Conservation (phyloP, 2,888 invertebrate species). For the Achlya flavicornis region DNA sequence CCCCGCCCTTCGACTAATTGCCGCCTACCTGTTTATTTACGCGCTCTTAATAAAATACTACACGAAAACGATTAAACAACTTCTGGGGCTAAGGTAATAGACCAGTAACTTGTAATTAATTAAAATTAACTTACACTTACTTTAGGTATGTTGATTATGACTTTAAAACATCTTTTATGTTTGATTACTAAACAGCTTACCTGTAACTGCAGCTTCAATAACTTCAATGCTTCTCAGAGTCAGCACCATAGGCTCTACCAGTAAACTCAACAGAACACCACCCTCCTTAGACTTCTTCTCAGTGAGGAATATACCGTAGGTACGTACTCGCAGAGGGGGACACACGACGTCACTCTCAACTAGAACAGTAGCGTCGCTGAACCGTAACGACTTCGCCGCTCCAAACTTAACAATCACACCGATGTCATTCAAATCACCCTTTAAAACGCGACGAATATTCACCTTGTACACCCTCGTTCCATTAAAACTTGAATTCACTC, state of each 20-base stretch:
- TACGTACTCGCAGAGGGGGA: constrained; percentile 58
- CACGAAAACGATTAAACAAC: constrained; percentile 19
- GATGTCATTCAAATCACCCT: constrained; percentile 72
- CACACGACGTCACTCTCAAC: constrained; percentile 61
- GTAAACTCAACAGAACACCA: constrained; percentile 52
- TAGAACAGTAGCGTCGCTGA: constrained; percentile 66
- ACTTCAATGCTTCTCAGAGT: constrained; percentile 65
- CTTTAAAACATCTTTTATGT: not conserved
- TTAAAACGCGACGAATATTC: constrained; percentile 70
- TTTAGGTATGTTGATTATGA: not conserved
- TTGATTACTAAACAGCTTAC: constrained; percentile 48
- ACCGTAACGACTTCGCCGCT: constrained; percentile 56
- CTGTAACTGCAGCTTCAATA: constrained; percentile 73
- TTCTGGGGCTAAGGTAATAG: not conserved
- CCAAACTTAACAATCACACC: constrained; percentile 62
- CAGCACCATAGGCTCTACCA: constrained; percentile 67
- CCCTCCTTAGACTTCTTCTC: constrained; percentile 47
- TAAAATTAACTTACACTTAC: too few species aligned
- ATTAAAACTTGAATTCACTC: constrained; percentile 51
- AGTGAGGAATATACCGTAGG: constrained; percentile 71
- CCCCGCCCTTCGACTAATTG: constrained; percentile 69
- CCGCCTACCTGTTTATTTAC: constrained; percentile 75
- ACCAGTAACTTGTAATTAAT: too few species aligned
- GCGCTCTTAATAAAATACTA: constrained; percentile 47
- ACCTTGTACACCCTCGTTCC: constrained; percentile 64